Percentiles rank a stretch among this genome's conserved stretches.
These are phyloP conservation scores for Yponomeuta plumbellus DNA, from an alignment of 2,888 invertebrate genomes.

Conservation along the genomic window DNA sequence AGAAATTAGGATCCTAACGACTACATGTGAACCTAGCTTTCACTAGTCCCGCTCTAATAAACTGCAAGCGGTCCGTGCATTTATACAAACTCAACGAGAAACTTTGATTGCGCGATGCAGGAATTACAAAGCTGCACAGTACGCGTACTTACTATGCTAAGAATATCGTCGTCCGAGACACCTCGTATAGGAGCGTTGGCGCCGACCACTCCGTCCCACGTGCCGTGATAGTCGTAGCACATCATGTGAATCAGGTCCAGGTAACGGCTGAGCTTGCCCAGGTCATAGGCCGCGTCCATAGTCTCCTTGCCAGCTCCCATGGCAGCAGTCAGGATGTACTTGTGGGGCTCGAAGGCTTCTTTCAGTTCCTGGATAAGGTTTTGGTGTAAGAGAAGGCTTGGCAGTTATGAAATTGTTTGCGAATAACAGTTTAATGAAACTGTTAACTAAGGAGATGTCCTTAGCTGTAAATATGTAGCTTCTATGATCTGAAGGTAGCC, in stretches of 20 bases:
- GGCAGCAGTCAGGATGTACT: conserved; percentile 86
- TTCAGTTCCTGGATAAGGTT: conserved; percentile 78
- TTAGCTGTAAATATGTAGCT: no score
- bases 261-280: conserved; percentile 80
- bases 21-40: no score
- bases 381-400: not conserved
- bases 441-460: no score
- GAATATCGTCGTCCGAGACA: conserved; percentile 60
- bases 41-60: no score
- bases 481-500: no score
- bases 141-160: conserved; percentile 80
- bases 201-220: conserved; percentile 85
- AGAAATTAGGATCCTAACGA: no score
- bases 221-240: conserved; percentile 93
- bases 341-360: conserved; percentile 80
- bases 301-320: conserved; percentile 86
- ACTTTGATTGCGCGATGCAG: no score
- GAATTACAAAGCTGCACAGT: not conserved
- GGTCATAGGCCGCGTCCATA: conserved; percentile 86
- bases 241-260: conserved; percentile 87
- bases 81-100: no score
- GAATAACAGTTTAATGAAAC: no score
- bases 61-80: no score
- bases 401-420: no score
- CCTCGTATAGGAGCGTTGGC: conserved; percentile 86